phyloP scores from a whole-genome alignment of 1,140 invertebrate species.

The Homarus americanus region DNA sequence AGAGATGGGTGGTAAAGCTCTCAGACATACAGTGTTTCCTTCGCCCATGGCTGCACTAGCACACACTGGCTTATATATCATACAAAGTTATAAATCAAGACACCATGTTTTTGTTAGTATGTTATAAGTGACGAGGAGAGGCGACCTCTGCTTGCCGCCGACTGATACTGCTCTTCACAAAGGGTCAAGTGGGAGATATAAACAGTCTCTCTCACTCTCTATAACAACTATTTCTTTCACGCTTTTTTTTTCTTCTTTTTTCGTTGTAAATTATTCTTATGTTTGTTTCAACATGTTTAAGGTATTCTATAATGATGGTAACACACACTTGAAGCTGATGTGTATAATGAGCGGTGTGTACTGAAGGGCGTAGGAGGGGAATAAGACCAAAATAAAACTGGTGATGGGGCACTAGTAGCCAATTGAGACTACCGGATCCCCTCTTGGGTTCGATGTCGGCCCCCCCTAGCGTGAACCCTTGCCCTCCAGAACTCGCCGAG shows the following conservation, averaged over 20 bases:
- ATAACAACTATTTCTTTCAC: background rate
- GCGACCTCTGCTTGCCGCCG: background rate
- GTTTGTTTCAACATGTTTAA: too few relatives aligned
- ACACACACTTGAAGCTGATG: too few relatives aligned
- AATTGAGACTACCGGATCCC: conserved; percentile 16
- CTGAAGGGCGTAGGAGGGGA: background rate
- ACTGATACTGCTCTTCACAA: background rate
- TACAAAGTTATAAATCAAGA: too few relatives aligned
- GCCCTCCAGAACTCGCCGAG: background rate
- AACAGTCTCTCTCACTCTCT: too few relatives aligned
- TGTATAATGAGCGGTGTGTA: too few relatives aligned
- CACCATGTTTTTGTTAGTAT: background rate
- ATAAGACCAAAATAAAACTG: background rate
- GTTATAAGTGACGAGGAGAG: background rate
- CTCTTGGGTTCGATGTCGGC: background rate
- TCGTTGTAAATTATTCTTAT: too few relatives aligned
- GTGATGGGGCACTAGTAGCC: background rate
- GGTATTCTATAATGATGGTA: too few relatives aligned
- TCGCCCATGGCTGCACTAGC: too few relatives aligned
- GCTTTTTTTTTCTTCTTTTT: too few relatives aligned
- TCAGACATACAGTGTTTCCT: too few relatives aligned
- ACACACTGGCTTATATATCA: too few relatives aligned
- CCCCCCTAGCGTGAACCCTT: background rate
- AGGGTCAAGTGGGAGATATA: background rate
- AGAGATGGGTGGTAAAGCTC: too few relatives aligned